Evolutionary conservation across 2,113 vertebrate genomes (phyloP).

Genomic region (Hippocampus guttulatus): DNA sequence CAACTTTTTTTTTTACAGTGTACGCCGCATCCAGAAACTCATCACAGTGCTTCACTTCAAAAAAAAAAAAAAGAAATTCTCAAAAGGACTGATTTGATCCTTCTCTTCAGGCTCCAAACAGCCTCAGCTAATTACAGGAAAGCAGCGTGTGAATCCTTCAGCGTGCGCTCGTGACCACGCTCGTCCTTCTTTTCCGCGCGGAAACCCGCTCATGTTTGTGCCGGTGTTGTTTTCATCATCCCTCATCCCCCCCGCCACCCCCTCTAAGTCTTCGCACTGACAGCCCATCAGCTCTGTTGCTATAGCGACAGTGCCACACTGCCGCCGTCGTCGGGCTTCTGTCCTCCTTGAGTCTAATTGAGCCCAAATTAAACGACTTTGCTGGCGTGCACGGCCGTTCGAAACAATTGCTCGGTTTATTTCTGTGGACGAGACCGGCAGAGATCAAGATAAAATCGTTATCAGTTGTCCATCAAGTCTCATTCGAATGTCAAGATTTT

Average conservation of each 20-base stretch:
- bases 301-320: constrained; percentile 39
- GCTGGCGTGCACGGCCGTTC: constrained; percentile 17
- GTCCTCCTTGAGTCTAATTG: constrained; percentile 44
- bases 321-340: constrained; percentile 30
- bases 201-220: constrained; percentile 11
- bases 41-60: no score
- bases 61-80: neutral
- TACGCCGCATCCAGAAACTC: no score
- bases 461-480: neutral
- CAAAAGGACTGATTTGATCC: constrained; percentile 19
- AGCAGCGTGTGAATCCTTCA: constrained; percentile 16
- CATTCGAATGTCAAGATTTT: neutral
- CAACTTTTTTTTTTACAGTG: no score
- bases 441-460: neutral
- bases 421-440: neutral
- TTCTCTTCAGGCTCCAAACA: constrained; percentile 15
- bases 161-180: constrained; percentile 7
- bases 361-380: constrained; percentile 38
- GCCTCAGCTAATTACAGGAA: constrained; percentile 24
- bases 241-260: constrained; percentile 9
- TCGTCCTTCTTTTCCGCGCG: constrained; percentile 5
- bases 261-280: constrained; percentile 18
- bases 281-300: constrained; percentile 49
- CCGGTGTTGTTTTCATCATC: constrained; percentile 3
- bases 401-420: constrained; percentile 23